Evolutionary conservation across 2,888 invertebrate genomes (phyloP), one percentile per base, ranked within the genome.

Genomic region (Apamea epomidion): DNA sequence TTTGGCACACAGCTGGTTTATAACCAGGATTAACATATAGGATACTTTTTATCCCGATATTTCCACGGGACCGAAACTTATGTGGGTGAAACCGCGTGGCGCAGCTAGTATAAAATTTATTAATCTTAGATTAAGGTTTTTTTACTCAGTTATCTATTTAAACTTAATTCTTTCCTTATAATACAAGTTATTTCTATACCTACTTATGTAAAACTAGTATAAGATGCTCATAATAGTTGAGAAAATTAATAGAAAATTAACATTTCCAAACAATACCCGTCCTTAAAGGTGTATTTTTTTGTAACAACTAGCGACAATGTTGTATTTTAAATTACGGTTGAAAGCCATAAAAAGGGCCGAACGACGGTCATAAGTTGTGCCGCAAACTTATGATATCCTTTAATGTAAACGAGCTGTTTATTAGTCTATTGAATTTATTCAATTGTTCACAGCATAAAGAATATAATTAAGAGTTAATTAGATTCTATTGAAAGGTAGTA

Each of bases 331-430:
- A 72, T 48, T 37, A 67, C 60, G 37, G 12, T 45, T 58, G 8
- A 65, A 58, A 25, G 42, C n/a, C 32, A 62, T 80, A 80, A 79
- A 81, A 80, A 81, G n/a, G 29, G 48, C 4, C 37, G 5, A 60
- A 16, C 25, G 14, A 5, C 21, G 32, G 67, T n/a, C 21, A 42
- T 82, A 67, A 82, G 32, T 74, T 67, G 25, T 60, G 21, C 25
- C 25, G 51, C 60, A 60, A 80, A 80, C 42, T 82, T 68, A 80
- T 76, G 51, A 75, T 67, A 68, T 60, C 32, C 18, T 60, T 82
- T n/a, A 67, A 80, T 51, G 82, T 75, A 82, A 75, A 80, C 51
- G 67, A 82, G 29, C 21, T 45, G 58, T 82, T 82, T 82, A 75
- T 82, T 29, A 42, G 25, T 81, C 45, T 37, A 58, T 51, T 75